These are phyloP conservation scores for Rhingia campestris DNA, from an alignment of 2,888 invertebrate species.

Conservation along the genomic window DNA sequence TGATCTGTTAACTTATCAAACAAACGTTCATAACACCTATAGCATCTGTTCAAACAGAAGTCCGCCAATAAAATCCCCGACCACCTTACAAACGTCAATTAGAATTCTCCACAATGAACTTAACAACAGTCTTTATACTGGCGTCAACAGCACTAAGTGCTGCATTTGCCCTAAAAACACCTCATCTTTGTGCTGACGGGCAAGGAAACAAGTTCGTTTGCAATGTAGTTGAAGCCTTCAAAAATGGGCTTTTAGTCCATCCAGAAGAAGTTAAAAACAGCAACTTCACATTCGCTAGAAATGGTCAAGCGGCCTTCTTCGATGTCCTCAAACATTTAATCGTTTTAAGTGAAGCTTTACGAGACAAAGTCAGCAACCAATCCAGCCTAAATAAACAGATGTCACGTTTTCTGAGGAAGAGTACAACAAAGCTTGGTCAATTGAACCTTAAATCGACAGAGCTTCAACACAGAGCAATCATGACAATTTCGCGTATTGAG, in stretches of 20 bases:
- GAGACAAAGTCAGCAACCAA: neutral
- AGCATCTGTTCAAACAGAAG: slow-evolving; percentile 17
- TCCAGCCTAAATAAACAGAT: neutral
- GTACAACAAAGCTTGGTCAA: neutral
- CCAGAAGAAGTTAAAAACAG: neutral
- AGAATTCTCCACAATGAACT: slow-evolving; percentile 20
- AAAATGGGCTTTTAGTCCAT: neutral
- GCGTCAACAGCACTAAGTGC: neutral
- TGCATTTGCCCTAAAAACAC: slow-evolving; percentile 20
- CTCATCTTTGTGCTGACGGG: neutral
- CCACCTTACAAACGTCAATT: neutral
- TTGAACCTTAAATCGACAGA: neutral
- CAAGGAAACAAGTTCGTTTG: slow-evolving; percentile 26
- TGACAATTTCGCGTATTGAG: neutral
- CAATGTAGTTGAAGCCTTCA: neutral
- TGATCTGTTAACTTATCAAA: neutral
- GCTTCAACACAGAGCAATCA: neutral
- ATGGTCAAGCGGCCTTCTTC: slow-evolving; percentile 9
- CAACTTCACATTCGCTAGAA: neutral
- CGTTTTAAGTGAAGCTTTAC: neutral
- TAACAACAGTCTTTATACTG: neutral
- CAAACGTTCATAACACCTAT: neutral
- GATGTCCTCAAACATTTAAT: neutral
- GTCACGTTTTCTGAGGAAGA: neutral
- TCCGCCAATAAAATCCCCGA: slow-evolving; percentile 6